A percentile compares a stretch with the other conserved stretches of the same genome.
phyloP scores from a whole-genome alignment of 1,140 invertebrate genomes.

The Listronotus oregonensis region DNA sequence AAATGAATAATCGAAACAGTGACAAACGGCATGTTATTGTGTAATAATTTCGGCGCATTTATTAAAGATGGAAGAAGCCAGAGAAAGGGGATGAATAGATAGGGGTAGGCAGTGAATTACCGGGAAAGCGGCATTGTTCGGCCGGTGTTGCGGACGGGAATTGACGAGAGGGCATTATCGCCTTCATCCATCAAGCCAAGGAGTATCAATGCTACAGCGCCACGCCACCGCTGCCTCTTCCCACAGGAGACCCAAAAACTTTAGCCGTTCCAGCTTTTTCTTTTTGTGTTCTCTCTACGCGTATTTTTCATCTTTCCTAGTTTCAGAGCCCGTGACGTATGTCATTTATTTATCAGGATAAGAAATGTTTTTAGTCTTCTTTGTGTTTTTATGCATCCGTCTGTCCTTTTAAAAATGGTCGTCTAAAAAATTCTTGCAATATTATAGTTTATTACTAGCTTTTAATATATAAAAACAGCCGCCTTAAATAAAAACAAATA shows the following conservation, averaged over 20 bases:
- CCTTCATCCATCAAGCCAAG: slow-evolving; percentile 56
- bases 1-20: slow-evolving; percentile 45
- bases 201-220: slow-evolving; percentile 55
- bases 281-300: slow-evolving; percentile 51
- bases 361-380: slow-evolving; percentile 32
- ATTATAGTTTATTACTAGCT: no score
- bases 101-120: slow-evolving; percentile 53
- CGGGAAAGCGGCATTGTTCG: slow-evolving; percentile 54
- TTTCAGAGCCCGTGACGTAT: slow-evolving; percentile 52
- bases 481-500: no score
- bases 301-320: slow-evolving; percentile 56
- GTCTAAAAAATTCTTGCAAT: no score
- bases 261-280: slow-evolving; percentile 47
- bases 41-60: slow-evolving; percentile 50
- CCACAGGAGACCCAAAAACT: slow-evolving; percentile 56
- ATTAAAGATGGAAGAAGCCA: slow-evolving; percentile 49
- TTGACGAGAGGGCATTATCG: slow-evolving; percentile 58
- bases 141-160: slow-evolving; percentile 56
- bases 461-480: no score
- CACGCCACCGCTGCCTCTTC: slow-evolving; percentile 42
- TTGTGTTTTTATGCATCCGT: slow-evolving; percentile 13
- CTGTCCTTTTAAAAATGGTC: no score
- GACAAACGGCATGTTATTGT: slow-evolving; percentile 50
- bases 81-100: slow-evolving; percentile 50
- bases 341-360: slow-evolving; percentile 48